phyloP scores from a whole-genome alignment of 2,113 vertebrate genomes.

The Thalassarche chlororhynchos region DNA sequence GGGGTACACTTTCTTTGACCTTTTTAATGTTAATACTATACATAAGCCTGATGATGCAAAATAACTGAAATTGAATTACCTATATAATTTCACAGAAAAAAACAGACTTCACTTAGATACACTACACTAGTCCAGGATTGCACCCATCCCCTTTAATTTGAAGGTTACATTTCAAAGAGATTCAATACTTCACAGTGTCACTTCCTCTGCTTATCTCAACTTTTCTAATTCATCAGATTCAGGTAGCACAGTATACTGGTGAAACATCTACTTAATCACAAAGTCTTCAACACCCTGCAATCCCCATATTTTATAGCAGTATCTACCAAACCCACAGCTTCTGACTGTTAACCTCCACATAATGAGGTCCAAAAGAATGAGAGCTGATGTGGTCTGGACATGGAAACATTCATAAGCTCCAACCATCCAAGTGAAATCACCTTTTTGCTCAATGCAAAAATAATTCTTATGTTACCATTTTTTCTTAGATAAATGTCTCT shows the following conservation, averaged over 20 bases:
- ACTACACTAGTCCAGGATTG: not conserved
- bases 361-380: not conserved
- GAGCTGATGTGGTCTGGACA: not conserved
- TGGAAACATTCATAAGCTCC: not conserved
- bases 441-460: not conserved
- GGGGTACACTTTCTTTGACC: not conserved
- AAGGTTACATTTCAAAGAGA: not conserved
- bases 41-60: not conserved
- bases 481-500: not conserved
- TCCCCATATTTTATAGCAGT: not conserved
- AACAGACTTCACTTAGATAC: not conserved
- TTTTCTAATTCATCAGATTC: not conserved
- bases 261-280: not conserved
- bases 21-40: not conserved
- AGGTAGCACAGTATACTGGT: not conserved
- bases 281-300: not conserved
- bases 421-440: not conserved
- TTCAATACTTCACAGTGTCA: not conserved
- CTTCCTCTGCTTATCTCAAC: not conserved
- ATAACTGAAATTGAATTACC: not conserved
- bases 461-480: not conserved
- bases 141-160: not conserved
- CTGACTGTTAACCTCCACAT: not conserved
- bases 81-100: not conserved
- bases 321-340: not conserved